Percentiles rank a stretch among this genome's conserved stretches.
Conservation (phyloP, 2,113 vertebrate species). For the Acrocephalus arundinaceus region DNA sequence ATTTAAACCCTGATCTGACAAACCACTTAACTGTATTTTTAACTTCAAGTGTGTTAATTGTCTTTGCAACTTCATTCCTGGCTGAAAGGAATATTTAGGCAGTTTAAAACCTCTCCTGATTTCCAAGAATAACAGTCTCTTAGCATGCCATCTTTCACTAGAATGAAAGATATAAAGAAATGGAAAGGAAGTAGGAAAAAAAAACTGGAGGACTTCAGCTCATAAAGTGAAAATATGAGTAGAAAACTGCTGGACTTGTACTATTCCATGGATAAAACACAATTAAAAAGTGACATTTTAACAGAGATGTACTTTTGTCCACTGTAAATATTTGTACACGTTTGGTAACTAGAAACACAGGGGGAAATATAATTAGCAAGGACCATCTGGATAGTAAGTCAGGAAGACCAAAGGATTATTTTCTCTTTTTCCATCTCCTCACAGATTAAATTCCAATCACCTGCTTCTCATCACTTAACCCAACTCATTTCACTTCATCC, state of each 20-base stretch:
- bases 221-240: background rate
- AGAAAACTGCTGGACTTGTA: background rate
- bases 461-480: background rate
- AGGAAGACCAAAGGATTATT: background rate
- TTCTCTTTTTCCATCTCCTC: background rate
- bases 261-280: background rate
- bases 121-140: background rate
- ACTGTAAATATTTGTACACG: conserved; percentile 22
- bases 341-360: background rate
- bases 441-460: background rate
- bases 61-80: background rate
- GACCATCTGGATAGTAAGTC: background rate
- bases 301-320: background rate
- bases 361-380: background rate
- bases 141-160: background rate
- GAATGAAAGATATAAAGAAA: background rate
- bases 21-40: background rate
- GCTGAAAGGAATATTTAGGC: background rate
- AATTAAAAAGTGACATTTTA: background rate
- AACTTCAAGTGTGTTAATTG: conserved; percentile 10
- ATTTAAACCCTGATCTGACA: conserved; percentile 17
- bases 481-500: background rate
- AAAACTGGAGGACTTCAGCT: background rate
- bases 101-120: background rate
- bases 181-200: background rate